Conservation (phyloP, 2,113 vertebrate species). For the Romanogobio albipinnatus region DNA sequence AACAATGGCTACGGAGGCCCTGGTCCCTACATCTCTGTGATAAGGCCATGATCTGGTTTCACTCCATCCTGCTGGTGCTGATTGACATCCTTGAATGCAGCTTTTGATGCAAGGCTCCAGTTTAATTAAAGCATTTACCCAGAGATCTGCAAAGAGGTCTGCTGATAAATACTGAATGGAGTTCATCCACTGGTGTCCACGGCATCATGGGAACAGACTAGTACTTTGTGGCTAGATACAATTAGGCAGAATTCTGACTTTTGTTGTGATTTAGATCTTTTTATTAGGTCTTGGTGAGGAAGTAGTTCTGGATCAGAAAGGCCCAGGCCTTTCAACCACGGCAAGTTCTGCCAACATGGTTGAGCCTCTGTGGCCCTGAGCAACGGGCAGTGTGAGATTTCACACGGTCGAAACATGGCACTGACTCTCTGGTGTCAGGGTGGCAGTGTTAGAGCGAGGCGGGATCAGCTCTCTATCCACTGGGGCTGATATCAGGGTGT, state of each 20-base stretch:
- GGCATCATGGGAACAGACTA: conserved; percentile 72
- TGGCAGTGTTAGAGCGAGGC: conserved; percentile 63
- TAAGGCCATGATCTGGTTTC: conserved; percentile 85
- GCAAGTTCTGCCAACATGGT: conserved; percentile 41
- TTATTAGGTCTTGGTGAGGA: conserved; percentile 1
- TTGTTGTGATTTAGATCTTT: background rate
- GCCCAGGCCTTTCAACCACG: background rate
- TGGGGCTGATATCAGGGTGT: conserved; percentile 53
- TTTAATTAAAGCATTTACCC: conserved; percentile 91
- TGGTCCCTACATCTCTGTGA: conserved; percentile 77
- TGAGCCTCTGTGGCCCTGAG: conserved; percentile 49
- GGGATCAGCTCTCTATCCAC: conserved; percentile 42
- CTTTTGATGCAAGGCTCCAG: conserved; percentile 87
- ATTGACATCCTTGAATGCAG: conserved; percentile 87
- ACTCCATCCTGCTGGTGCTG: conserved; percentile 82
- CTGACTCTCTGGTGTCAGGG: conserved; percentile 71
- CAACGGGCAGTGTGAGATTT: conserved; percentile 83
- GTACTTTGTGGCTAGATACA: conserved; percentile 82
- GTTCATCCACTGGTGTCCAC: conserved; percentile 87
- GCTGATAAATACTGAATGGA: conserved; percentile 87
- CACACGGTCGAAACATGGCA: conserved; percentile 74
- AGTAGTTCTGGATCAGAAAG: conserved; percentile 20
- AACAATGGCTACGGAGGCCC: conserved; percentile 84
- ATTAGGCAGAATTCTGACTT: conserved; percentile 54
- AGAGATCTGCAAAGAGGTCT: conserved; percentile 79